Percentiles rank a stretch among this genome's conserved stretches.
phyloP scores from a whole-genome alignment of 2,888 invertebrate genomes.

The Drosophila eohydei region DNA sequence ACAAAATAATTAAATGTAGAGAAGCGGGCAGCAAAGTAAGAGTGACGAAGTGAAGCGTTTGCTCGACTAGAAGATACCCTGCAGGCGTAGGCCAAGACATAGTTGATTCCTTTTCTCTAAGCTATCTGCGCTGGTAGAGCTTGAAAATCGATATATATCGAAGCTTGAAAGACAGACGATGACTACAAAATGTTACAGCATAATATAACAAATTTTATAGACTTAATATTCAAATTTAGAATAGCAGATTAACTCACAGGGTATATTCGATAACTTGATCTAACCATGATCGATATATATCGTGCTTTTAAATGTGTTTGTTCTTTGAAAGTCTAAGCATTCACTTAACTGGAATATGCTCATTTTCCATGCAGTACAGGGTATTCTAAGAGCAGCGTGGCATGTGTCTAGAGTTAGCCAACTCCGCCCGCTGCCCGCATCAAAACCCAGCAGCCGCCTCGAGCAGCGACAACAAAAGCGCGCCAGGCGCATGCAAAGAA shows the following conservation, averaged over 20 bases:
- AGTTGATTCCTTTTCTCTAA: too few species aligned
- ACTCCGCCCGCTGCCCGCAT: slow-evolving; percentile 4
- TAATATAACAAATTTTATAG: neutral
- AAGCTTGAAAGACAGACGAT: neutral
- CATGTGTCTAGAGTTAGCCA: slow-evolving; percentile 25
- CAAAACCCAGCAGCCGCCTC: slow-evolving; percentile 21
- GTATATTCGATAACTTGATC: neutral
- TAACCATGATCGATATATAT: neutral
- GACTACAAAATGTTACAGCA: neutral
- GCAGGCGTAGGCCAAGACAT: neutral
- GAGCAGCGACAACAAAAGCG: slow-evolving; percentile 64
- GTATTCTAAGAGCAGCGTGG: slow-evolving; percentile 43
- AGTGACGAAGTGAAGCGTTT: neutral
- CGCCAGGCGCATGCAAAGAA: slow-evolving; percentile 74
- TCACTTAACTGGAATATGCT: too few species aligned
- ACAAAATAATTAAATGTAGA: slow-evolving; percentile 81
- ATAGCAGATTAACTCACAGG: too few species aligned
- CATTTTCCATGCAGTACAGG: neutral
- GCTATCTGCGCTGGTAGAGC: neutral
- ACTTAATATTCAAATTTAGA: neutral
- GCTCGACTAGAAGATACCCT: slow-evolving; percentile 16
- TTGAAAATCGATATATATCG: slow-evolving; percentile 3
- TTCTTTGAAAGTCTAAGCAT: too few species aligned
- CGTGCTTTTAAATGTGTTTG: too few species aligned
- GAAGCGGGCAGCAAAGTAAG: slow-evolving; percentile 50